A percentile compares a stretch with the other conserved stretches of the same genome.
Evolutionary conservation across 2,113 vertebrate genomes (phyloP).

Genomic region (Ranitomeya imitator): DNA sequence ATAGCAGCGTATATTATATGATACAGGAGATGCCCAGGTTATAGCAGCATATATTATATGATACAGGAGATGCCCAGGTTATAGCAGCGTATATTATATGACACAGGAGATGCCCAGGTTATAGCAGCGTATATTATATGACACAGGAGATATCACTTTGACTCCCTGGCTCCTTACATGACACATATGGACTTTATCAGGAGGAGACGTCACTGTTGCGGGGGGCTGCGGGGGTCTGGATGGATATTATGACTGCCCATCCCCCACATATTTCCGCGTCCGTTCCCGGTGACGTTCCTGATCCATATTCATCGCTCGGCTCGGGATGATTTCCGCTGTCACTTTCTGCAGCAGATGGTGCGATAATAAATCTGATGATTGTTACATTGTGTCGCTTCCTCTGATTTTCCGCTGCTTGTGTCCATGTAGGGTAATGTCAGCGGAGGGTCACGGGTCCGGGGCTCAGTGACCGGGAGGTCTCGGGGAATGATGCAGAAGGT

Average conservation of each 20-base stretch:
- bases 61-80: too few species aligned
- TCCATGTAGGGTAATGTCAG: slow-evolving; percentile 30
- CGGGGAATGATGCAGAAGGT: background rate
- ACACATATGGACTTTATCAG: background rate
- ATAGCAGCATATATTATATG: too few species aligned
- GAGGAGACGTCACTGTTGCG: background rate
- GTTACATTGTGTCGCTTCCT: slow-evolving; percentile 9
- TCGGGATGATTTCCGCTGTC: background rate
- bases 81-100: too few species aligned
- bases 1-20: too few species aligned
- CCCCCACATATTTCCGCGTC: background rate
- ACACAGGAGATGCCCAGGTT: too few species aligned
- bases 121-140: too few species aligned
- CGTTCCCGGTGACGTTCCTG: background rate
- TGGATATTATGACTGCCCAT: background rate
- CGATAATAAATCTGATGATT: background rate
- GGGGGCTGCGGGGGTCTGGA: background rate
- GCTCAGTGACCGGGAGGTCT: background rate
- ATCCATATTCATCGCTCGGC: background rate
- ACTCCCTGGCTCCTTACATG: background rate
- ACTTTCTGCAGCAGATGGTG: background rate
- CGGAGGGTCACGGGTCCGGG: background rate
- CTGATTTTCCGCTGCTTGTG: background rate
- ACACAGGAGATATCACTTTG: too few species aligned
- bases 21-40: too few species aligned